A percentile compares a stretch with the other conserved stretches of the same genome.
These are phyloP conservation scores for Tinea pellionella DNA, from an alignment of 2,888 invertebrate genomes.

Conservation along the genomic window DNA sequence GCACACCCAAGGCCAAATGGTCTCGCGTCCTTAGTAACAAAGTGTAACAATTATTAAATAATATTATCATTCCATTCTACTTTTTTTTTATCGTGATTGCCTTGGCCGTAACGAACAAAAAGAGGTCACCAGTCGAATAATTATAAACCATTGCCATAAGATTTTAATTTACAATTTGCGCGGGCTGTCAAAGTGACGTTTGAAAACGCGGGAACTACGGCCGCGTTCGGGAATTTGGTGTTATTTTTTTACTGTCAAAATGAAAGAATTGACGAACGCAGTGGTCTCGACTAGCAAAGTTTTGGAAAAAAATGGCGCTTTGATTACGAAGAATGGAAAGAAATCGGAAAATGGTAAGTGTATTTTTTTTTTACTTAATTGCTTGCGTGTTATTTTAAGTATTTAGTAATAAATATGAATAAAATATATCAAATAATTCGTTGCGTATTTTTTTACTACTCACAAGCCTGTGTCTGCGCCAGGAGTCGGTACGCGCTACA, in stretches of 20 bases:
- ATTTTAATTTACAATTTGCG: slow-evolving; percentile 21
- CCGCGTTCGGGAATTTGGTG: background rate
- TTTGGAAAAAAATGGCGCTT: slow-evolving; percentile 31
- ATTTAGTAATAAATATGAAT: too few relatives aligned
- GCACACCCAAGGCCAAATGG: background rate
- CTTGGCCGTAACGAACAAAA: slow-evolving; percentile 39
- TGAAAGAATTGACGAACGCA: slow-evolving; percentile 55
- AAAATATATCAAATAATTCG: too few relatives aligned
- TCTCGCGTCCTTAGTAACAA: slow-evolving; percentile 18
- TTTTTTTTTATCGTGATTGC: slow-evolving; percentile 32
- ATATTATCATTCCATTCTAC: slow-evolving; percentile 22
- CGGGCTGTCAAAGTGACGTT: slow-evolving; percentile 55
- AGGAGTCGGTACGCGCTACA: too few relatives aligned
- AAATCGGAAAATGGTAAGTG: slow-evolving; percentile 48
- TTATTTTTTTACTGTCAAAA: slow-evolving; percentile 19
- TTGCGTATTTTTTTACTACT: too few relatives aligned
- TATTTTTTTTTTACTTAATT: slow-evolving; percentile 18
- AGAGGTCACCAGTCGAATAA: slow-evolving; percentile 35
- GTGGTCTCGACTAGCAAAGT: slow-evolving; percentile 27
- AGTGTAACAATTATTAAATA: slow-evolving; percentile 16
- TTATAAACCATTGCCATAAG: slow-evolving; percentile 33
- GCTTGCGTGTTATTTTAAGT: background rate
- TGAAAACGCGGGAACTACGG: slow-evolving; percentile 42
- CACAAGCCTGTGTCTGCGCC: too few relatives aligned
- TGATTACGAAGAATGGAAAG: slow-evolving; percentile 45